Base-by-base conservation (phyloP, 2,888 invertebrate genomes). In the Eilema caniola region DNA sequence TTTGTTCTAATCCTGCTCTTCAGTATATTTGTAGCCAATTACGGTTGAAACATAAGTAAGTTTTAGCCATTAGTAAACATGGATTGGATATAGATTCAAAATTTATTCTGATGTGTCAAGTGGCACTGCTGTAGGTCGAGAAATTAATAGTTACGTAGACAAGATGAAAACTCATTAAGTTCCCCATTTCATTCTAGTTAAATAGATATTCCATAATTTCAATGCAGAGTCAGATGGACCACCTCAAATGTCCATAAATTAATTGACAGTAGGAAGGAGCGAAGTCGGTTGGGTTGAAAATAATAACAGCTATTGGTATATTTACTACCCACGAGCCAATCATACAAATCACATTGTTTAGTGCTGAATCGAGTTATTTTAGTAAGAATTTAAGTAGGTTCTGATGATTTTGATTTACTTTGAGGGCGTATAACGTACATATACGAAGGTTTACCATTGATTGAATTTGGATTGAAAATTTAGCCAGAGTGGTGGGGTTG, bases 281-380 rank as follows among this genome's bases (percentile, higher is more conserved):
- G 53, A 10, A 53, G 53, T 53, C 53, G 8, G 53, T 53, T 53
- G 47, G 53, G n/a, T 53, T 53, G 53, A 53, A 53, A 53, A n/a
- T 53, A 53, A 53, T 25, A 16, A 24, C 59, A 59, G 59, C 59
- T 59, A 53, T n/a, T 53, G 53, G 53, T 53, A 53, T 53, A 53
- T 53, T 53, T 53, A 53, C n/a, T n/a, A 53, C 53, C 8, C 53
- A n/a, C 53, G 53, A 53, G 53, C 10, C 10, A 47, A 10, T 41
- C 24, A n/a, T 10, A 24, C 24, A 23, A 25, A 57, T 65, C 31
- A 57, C 33, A n/a, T 65, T 24, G 56, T 53, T n/a, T 53, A 53
- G 53, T 53, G 53, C 5, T 53, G 53, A 53, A 10, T 47, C 47
- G 0, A 47, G n/a, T 53, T 53, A 53, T n/a, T 53, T 10, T n/a